phyloP scores from a whole-genome alignment of 1,140 invertebrate species.

The Heterodera carotae region DNA sequence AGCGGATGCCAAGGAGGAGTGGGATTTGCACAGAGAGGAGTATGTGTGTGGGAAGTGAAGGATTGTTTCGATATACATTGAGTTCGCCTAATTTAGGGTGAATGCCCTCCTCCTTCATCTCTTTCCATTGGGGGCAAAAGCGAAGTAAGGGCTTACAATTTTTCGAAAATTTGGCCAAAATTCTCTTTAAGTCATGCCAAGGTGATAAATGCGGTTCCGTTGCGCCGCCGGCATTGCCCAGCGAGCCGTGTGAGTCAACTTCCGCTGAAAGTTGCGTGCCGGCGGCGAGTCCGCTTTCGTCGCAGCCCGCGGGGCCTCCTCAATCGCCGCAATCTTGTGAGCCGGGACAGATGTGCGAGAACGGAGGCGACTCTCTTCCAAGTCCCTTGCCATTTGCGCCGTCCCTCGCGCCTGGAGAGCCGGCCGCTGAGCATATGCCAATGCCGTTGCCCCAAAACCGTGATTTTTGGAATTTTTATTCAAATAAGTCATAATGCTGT shows the following conservation, averaged over 20 bases:
- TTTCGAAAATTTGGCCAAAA: neutral
- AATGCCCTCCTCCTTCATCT: neutral
- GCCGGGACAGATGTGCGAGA: neutral
- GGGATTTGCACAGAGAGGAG: neutral
- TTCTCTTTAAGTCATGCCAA: conserved; percentile 11
- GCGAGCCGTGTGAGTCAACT: conserved; percentile 27
- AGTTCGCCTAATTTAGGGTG: no score
- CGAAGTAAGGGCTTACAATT: neutral
- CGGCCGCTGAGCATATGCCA: neutral
- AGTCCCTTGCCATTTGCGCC: conserved; percentile 17
- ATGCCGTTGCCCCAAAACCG: neutral
- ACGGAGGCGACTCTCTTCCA: neutral
- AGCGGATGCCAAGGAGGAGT: conserved; percentile 10
- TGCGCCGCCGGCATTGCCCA: conserved; percentile 31
- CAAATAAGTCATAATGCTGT: no score
- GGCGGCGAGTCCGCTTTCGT: neutral
- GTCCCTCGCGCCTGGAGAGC: neutral
- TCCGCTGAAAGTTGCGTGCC: conserved; percentile 30
- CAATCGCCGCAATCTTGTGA: neutral
- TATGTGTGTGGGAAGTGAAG: neutral
- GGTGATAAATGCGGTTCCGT: conserved; percentile 16
- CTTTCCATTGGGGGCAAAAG: neutral
- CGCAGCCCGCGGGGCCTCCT: neutral
- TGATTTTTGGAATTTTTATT: no score
- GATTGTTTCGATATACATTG: no score